Base-by-base conservation (phyloP, 1,140 invertebrate species). In the Idris sp. region DNA sequence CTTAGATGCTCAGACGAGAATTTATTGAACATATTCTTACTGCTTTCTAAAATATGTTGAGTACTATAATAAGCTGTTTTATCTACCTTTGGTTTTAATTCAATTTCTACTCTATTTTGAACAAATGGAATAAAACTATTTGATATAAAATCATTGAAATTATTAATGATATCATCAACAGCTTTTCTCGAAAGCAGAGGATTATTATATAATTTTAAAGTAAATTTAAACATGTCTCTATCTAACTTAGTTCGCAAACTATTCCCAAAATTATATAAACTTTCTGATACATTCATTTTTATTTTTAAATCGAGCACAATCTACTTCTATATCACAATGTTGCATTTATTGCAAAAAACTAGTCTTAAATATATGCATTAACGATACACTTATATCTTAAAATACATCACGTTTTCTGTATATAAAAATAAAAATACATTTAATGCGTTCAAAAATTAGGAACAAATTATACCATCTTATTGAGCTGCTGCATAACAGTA, bases 131-230 rank as follows among this genome's bases (percentile, higher is more conserved):
- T 25, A 33, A 71, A 51, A 35, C 44, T 4, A 31, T 76, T 48
- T 7, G 35, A 56, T 14, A 36, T 56, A 9, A 58, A 76, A 25
- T 64, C 59, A 22, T 38, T 14, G 13, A 76, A 64, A 1, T 0
- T 18, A 14, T 9, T 10, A 22, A 76, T 53, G 6, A 76, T 31
- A 54, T 43, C 13, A 19, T 59, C 15, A 11, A 71, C 65, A 14
- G 58, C 49, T 41, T 64, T 64, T 41, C 65, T 46, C 2, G 65
- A 71, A 35, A 76, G 53, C n/a, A 46, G 25, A 6, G 73, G 65
- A 49, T 67, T 67, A 25, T 72, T 54, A 26, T 72, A 71, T 19
- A 76, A 53, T 30, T 48, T 15, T 7, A 76, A 28, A 13, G 58
- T 64, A 46, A 75, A 62, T 62, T 58, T 49, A 4, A 64, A 28